Base-by-base conservation (phyloP, 2,888 invertebrate genomes). In the Monoplex corrugatus region DNA sequence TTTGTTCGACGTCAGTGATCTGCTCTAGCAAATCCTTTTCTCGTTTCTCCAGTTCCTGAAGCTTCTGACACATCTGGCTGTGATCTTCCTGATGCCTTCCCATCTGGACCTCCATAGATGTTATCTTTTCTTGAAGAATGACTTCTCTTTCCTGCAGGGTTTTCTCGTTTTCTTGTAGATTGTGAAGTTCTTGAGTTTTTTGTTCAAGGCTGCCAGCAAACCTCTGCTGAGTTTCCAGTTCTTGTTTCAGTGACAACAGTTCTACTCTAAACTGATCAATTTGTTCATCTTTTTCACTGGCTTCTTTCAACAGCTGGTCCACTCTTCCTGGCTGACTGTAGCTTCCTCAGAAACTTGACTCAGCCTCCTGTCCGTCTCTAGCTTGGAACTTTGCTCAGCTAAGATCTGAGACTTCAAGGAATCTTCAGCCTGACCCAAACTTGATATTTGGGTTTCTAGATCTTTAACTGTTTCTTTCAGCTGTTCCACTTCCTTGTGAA, bases 381-480 rank as follows among this genome's bases (percentile, higher is more conserved):
- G 35, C 38, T 83, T 88, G 63, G 85, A 57, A 13, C 78, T 82
- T 50, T 43, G 44, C 68, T 88, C 87, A 83, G 72, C 90, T 32
- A 43, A 40, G 16, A 89, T 35, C 44, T 89, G 63, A 38, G 75
- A 43, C n/a, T 86, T 68, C 35, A 92, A 82, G 38, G 91, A 44
- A 82, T 92, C 91, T 90, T 91, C 90, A 45, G 90, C 63, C 35
- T 90, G 82, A 8, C 50, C n/a, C 10, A 68, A n/a, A 23, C 23
- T 19, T 23, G n/a, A 35, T n/a, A 86, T 40, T 35, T 87, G 45
- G 32, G 35, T 90, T 90, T 93, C 93, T 40, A 93, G 88, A 87
- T 93, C 92, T 84, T 91, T 92, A 28, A 93, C 80, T 63, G 92
- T 87, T 72, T 94, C 92, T 91, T 93, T 84, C n/a, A 87, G 82